A percentile compares a stretch with the other conserved stretches of the same genome.
phyloP scores from a whole-genome alignment of 2,888 invertebrate species.

The Ophioninae sp. region DNA sequence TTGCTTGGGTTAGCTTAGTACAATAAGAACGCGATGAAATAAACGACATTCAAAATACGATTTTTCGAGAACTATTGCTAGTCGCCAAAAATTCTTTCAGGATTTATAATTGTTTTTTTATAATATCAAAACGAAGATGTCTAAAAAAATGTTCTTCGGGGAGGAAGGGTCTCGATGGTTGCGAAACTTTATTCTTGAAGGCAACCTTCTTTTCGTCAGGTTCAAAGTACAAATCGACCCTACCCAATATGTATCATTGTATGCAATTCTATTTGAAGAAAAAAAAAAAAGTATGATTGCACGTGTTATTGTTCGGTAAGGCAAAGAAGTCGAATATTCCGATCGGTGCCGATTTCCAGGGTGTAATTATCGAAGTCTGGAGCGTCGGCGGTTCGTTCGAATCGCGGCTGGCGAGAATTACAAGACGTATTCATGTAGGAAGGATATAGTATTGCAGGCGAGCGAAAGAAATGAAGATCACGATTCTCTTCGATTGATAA shows the following conservation, averaged over 20 bases:
- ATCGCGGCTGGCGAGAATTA: slow-evolving; percentile 42
- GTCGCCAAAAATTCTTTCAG: too few relatives aligned
- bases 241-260: background rate
- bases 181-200: background rate
- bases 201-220: background rate
- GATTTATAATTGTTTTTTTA: too few relatives aligned
- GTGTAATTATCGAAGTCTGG: slow-evolving; percentile 58
- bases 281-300: slow-evolving; percentile 21
- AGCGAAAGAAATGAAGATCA: slow-evolving; percentile 58
- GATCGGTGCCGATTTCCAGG: slow-evolving; percentile 58
- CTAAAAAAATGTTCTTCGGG: too few relatives aligned
- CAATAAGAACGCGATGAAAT: too few relatives aligned
- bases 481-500: slow-evolving; percentile 60
- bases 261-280: slow-evolving; percentile 24
- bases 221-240: background rate
- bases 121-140: too few relatives aligned
- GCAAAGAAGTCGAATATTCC: slow-evolving; percentile 31
- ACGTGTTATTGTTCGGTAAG: slow-evolving; percentile 49
- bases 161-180: too few relatives aligned
- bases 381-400: slow-evolving; percentile 53
- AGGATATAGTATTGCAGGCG: slow-evolving; percentile 44
- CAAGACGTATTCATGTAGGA: slow-evolving; percentile 52
- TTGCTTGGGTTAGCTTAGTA: too few relatives aligned
- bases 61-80: too few relatives aligned
- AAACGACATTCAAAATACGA: too few relatives aligned